Percentiles rank a stretch among this genome's conserved stretches.
Conservation (phyloP, 2,113 vertebrate genomes). For the Leptodactylus fuscus region DNA sequence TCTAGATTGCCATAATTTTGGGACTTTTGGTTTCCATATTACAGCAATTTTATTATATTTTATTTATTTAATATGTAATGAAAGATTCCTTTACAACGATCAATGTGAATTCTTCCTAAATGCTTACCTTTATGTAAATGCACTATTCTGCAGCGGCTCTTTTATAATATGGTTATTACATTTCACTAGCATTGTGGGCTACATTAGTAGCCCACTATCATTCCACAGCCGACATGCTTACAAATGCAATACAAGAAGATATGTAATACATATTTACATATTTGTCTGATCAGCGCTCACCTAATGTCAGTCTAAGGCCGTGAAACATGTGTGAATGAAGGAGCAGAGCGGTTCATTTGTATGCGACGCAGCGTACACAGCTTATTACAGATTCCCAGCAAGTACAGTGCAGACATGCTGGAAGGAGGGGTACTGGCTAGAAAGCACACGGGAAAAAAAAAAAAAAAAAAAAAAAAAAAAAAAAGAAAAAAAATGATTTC, state of each 20-base stretch:
- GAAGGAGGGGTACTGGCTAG: background rate
- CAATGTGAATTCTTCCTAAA: background rate
- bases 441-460: background rate
- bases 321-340: background rate
- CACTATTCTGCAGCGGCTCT: background rate
- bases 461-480: background rate
- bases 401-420: constrained; percentile 34
- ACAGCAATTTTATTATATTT: too few relatives aligned
- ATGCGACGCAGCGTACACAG: background rate
- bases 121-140: too few relatives aligned
- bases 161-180: background rate
- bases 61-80: too few relatives aligned
- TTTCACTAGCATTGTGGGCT: background rate
- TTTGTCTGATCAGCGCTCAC: background rate
- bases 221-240: background rate
- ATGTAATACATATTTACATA: constrained; percentile 4
- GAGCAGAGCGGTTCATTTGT: background rate
- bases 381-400: constrained; percentile 42
- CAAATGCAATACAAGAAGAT: background rate
- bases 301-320: background rate
- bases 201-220: background rate
- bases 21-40: too few relatives aligned
- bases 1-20: too few relatives aligned
- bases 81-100: too few relatives aligned
- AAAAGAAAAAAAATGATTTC: background rate